phyloP scores from a whole-genome alignment of 2,888 invertebrate genomes.

The Zhengitettix transpicula region DNA sequence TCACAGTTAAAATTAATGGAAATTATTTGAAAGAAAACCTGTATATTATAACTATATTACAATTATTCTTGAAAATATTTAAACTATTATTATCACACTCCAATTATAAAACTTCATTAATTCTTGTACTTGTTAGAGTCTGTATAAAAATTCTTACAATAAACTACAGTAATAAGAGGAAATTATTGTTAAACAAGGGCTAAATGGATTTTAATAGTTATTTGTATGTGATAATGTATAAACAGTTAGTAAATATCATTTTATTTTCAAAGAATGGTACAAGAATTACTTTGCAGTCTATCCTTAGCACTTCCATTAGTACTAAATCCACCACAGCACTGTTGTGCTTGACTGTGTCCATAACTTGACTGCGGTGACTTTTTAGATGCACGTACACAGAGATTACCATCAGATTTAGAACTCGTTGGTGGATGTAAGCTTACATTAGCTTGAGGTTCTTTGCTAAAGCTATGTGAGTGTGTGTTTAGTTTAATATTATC shows the following conservation, averaged over 20 bases:
- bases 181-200: too few relatives aligned
- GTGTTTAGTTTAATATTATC: neutral
- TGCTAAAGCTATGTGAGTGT: neutral
- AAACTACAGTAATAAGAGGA: too few relatives aligned
- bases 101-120: too few relatives aligned
- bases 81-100: too few relatives aligned
- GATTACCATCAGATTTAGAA: neutral
- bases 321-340: neutral
- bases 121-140: too few relatives aligned
- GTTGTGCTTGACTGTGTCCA: neutral
- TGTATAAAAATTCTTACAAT: too few relatives aligned
- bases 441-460: neutral
- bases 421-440: neutral
- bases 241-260: too few relatives aligned
- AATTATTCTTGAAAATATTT: neutral
- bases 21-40: neutral
- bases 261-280: neutral
- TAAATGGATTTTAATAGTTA: too few relatives aligned
- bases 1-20: neutral
- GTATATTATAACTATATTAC: neutral
- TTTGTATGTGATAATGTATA: too few relatives aligned
- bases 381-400: neutral
- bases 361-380: neutral
- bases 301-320: neutral
- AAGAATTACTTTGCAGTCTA: neutral